Conservation (phyloP, 2,797 vertebrate genomes). For the Diglossa cyanea region DNA sequence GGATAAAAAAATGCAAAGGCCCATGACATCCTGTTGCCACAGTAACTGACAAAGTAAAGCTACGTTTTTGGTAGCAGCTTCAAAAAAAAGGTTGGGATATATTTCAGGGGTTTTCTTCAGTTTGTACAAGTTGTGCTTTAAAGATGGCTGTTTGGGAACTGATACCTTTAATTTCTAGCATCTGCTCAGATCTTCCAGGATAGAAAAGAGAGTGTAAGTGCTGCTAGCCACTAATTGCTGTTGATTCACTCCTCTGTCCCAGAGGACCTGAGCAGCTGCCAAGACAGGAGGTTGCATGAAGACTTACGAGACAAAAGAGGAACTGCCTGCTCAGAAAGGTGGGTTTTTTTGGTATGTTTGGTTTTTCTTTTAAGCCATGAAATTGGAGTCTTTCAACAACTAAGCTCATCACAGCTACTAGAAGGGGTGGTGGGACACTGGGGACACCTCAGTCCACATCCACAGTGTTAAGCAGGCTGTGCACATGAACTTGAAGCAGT, state of each 20-base stretch:
- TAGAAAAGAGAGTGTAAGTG: neutral
- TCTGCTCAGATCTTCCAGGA: constrained; percentile 1
- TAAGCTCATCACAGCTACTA: neutral
- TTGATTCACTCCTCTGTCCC: constrained; percentile 14
- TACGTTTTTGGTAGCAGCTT: neutral
- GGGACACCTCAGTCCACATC: neutral
- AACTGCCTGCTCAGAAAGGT: neutral
- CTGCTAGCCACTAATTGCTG: constrained; percentile 14
- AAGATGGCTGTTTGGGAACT: neutral
- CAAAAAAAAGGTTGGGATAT: neutral
- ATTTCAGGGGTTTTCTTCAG: neutral
- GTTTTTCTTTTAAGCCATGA: neutral
- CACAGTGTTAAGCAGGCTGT: neutral
- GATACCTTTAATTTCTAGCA: neutral
- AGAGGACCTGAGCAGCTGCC: neutral
- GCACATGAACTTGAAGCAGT: neutral
- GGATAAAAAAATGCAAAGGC: neutral
- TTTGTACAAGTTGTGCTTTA: neutral
- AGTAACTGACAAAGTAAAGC: neutral
- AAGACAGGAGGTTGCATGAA: neutral
- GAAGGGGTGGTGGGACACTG: neutral
- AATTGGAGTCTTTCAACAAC: neutral
- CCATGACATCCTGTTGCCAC: neutral
- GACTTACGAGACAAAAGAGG: neutral
- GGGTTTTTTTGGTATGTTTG: neutral